These are phyloP conservation scores for Zaprionus kolodkinae DNA, from an alignment of 1,140 invertebrate genomes.

Conservation along the genomic window DNA sequence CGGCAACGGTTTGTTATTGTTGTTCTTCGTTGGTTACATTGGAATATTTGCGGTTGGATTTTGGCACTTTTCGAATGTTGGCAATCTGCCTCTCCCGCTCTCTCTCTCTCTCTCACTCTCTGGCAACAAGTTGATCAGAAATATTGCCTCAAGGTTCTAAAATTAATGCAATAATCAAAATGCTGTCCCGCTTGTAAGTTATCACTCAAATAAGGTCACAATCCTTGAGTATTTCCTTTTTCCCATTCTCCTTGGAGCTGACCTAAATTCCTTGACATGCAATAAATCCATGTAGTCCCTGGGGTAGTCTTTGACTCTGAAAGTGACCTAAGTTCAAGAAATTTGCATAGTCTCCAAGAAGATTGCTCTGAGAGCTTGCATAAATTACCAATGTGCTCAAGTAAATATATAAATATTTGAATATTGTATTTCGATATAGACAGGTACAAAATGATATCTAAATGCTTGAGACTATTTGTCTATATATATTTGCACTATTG, in stretches of 20 bases:
- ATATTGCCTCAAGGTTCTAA: not conserved
- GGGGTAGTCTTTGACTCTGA: constrained; percentile 16
- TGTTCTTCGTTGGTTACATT: constrained; percentile 4
- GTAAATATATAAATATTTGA: constrained; percentile 16
- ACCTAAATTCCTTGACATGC: constrained; percentile 22
- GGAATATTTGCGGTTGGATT: constrained; percentile 18
- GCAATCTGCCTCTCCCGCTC: not conserved
- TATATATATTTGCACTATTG: constrained; percentile 5
- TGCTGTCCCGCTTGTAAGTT: not conserved
- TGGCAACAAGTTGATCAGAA: constrained; percentile 24
- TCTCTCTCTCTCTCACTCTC: not conserved
- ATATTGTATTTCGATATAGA: not conserved
- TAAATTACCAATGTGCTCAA: constrained; percentile 20
- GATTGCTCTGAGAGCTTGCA: constrained; percentile 3
- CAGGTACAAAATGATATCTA: not conserved
- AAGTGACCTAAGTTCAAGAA: constrained; percentile 17
- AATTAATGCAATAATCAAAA: constrained; percentile 27
- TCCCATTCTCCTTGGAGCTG: not conserved
- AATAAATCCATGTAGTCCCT: constrained; percentile 7
- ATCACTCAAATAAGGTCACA: constrained; percentile 11
- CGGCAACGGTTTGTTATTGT: not conserved
- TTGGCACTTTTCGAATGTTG: constrained; percentile 4
- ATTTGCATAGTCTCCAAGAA: constrained; percentile 49
- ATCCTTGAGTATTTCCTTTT: not conserved
- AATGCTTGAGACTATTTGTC: not conserved